A percentile compares a stretch with the other conserved stretches of the same genome.
These are phyloP conservation scores for Drosophila yakuba DNA, from an alignment of 1,140 invertebrate species.

Conservation along the genomic window DNA sequence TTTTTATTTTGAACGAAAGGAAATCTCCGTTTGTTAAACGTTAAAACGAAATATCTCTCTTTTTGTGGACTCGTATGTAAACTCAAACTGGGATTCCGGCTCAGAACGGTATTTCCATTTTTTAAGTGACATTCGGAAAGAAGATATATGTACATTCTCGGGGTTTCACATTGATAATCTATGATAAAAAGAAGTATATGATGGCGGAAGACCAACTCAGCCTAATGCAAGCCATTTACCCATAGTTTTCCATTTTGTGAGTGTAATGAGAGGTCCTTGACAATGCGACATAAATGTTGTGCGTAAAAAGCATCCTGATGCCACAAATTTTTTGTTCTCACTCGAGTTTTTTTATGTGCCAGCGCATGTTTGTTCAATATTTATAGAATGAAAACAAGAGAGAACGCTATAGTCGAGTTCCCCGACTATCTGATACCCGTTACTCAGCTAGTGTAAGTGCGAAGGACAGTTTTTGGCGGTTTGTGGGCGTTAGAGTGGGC, in stretches of 20 bases:
- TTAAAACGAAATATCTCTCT: conserved; percentile 44
- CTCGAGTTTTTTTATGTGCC: conserved; percentile 2
- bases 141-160: not conserved
- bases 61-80: too few relatives aligned
- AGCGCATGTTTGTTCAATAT: conserved; percentile 2
- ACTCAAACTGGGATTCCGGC: too few relatives aligned
- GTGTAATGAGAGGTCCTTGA: conserved; percentile 12
- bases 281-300: conserved; percentile 35
- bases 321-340: conserved; percentile 24
- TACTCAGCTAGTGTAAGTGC: too few relatives aligned
- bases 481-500: too few relatives aligned
- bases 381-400: not conserved
- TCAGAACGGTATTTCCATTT: too few relatives aligned
- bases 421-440: too few relatives aligned
- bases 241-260: not conserved
- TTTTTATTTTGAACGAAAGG: conserved; percentile 29
- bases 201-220: conserved; percentile 38
- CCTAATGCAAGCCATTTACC: conserved; percentile 56
- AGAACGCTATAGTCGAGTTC: too few relatives aligned
- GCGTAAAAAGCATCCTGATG: conserved; percentile 25
- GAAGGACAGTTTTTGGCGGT: too few relatives aligned
- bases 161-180: not conserved
- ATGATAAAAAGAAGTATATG: too few relatives aligned
- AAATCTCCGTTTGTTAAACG: conserved; percentile 64
- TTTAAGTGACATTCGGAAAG: too few relatives aligned